Evolutionary conservation across 2,888 invertebrate genomes (phyloP), one percentile per base, ranked within the genome.

Genomic region (Anthophora plumipes): DNA sequence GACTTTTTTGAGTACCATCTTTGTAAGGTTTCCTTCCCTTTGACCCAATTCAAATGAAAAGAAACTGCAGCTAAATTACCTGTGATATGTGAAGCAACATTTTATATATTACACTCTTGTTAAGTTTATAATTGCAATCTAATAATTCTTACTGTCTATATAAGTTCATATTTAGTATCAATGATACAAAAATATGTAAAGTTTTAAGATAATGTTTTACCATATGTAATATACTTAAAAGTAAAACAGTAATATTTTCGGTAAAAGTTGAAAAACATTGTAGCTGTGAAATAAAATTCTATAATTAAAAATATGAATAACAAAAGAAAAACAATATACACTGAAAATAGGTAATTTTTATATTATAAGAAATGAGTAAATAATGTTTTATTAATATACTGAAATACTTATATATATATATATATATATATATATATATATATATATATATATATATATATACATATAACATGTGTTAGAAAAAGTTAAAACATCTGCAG

Each of bases 11-110:
- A 85, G 50, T 90, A 87, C 89, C 89, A 89, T 66, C 74, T 79
- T 46, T 84, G 85, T 57, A 90, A 80, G 31, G 71, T 82, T 67
- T 80, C 85, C n/a, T 82, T 90, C 59, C 80, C 84, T 66, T 74
- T 85, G 25, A 87, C 73, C 89, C 88, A 90, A 22, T 89, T 86
- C 17, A 90, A 78, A 41, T 90, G 88, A 52, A 90, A 89, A 72
- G 90, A 90, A 17, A 86, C 80, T 41, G 76, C 85, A 31, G 90
- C 85, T 70, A 90, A 57, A 7, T 66, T 61, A 67, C 81, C 90
- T 90, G 61, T 54, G 63, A 67, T 14, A 55, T 11, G 61, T 43
- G 7, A 39, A 37, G 39, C 64, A 48, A 60, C 22, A 61, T 48
- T 31, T 66, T 48, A 8, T 48, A 22, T 2, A n/a, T 12, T 12